Evolutionary conservation across 2,113 vertebrate species (phyloP).

Genomic region (Microtus montanus): DNA sequence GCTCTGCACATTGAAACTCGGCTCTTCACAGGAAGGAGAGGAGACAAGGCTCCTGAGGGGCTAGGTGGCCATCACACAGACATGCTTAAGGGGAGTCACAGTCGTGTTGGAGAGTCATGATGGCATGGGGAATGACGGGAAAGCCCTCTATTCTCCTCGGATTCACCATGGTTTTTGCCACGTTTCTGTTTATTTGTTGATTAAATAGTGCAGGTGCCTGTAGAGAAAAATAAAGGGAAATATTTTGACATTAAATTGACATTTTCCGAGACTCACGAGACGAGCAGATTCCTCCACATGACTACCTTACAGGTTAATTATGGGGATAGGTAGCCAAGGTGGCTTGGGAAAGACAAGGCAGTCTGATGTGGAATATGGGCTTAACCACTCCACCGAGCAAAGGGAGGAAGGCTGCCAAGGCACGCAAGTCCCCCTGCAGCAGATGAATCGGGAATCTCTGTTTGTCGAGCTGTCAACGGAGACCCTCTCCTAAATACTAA

Average conservation of each 20-base stretch:
- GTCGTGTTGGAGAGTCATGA: neutral
- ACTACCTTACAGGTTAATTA: constrained; percentile 65
- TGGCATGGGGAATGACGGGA: neutral
- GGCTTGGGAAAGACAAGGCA: constrained; percentile 64
- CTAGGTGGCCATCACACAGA: neutral
- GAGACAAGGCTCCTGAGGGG: neutral
- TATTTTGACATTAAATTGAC: constrained; percentile 65
- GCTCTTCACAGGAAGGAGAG: neutral
- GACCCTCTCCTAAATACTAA: constrained; percentile 74
- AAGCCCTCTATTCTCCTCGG: constrained; percentile 32
- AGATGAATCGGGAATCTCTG: constrained; percentile 72
- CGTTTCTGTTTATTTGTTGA: constrained; percentile 64
- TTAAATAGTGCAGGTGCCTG: constrained; percentile 60
- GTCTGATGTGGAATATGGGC: constrained; percentile 60
- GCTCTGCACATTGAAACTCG: neutral
- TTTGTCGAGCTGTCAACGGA: constrained; percentile 73
- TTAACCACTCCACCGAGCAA: constrained; percentile 58
- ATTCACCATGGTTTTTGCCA: constrained; percentile 41
- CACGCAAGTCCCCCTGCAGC: constrained; percentile 49
- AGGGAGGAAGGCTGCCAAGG: constrained; percentile 70
- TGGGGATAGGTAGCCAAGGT: constrained; percentile 48
- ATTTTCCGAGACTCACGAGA: constrained; percentile 48
- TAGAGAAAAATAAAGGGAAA: constrained; percentile 57
- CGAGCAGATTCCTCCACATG: constrained; percentile 55
- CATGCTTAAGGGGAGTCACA: neutral